These are phyloP conservation scores for Thalassarche chlororhynchos DNA, from an alignment of 2,113 vertebrate genomes.

Conservation along the genomic window DNA sequence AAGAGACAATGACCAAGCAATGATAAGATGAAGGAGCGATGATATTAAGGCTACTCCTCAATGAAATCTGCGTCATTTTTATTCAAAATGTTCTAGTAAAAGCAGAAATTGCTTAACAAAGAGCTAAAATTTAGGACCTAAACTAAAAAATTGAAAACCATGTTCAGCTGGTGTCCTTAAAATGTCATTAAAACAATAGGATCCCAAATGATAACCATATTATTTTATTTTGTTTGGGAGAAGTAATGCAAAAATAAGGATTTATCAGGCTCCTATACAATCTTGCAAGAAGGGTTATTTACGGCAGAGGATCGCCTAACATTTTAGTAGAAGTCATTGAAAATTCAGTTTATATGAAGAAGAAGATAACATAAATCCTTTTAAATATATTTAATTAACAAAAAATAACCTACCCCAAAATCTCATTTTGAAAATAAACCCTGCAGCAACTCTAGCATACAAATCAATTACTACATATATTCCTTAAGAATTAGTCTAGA, in stretches of 20 bases:
- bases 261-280: conserved; percentile 43
- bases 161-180: conserved; percentile 41
- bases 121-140: background rate
- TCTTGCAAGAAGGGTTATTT: conserved; percentile 58
- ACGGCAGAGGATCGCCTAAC: conserved; percentile 34
- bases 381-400: conserved; percentile 69
- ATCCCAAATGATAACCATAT: conserved; percentile 1
- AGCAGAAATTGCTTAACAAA: background rate
- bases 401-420: conserved; percentile 31
- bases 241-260: conserved; percentile 50
- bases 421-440: conserved; percentile 70
- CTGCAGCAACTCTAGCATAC: conserved; percentile 33
- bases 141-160: conserved; percentile 25
- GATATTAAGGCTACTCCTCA: background rate
- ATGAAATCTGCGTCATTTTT: background rate
- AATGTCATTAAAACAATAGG: conserved; percentile 42
- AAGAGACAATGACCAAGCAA: background rate
- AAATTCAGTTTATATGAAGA: conserved; percentile 68
- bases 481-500: conserved; percentile 42
- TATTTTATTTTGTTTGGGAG: conserved; percentile 53
- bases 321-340: conserved; percentile 63
- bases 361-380: conserved; percentile 68
- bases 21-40: background rate
- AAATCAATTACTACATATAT: conserved; percentile 58
- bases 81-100: background rate